phyloP scores from a whole-genome alignment of 2,797 vertebrate genomes.

The Oreortyx pictus region DNA sequence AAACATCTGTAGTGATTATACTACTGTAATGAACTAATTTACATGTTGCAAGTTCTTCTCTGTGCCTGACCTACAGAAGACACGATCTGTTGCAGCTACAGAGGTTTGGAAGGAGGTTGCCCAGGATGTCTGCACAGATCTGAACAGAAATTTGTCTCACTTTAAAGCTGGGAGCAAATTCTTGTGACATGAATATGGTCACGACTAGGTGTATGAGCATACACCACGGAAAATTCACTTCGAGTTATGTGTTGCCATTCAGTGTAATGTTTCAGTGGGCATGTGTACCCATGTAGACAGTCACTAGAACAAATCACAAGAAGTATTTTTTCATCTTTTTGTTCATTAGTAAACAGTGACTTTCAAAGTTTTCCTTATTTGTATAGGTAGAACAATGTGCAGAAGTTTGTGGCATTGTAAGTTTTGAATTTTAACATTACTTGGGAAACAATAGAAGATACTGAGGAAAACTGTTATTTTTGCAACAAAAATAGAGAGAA shows the following conservation, averaged over 20 bases:
- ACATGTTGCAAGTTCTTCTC: accelerated
- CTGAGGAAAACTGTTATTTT: not conserved
- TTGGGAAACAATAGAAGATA: not conserved
- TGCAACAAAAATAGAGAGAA: not conserved
- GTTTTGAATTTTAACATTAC: not conserved
- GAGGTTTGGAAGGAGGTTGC: not conserved
- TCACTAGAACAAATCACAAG: conserved; percentile 26
- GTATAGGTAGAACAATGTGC: not conserved
- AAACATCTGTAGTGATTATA: not conserved
- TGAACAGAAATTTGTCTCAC: not conserved
- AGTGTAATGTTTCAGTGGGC: conserved; percentile 64
- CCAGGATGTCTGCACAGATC: not conserved
- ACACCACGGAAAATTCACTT: conserved; percentile 46
- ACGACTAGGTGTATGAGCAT: conserved; percentile 13
- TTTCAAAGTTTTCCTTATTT: not conserved
- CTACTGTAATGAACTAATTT: not conserved
- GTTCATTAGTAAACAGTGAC: not conserved
- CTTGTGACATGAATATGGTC: not conserved
- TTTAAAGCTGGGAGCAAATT: not conserved
- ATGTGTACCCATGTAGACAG: conserved; percentile 52
- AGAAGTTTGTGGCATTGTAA: not conserved
- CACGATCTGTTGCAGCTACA: not conserved
- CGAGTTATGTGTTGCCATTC: not conserved
- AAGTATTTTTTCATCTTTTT: conserved; percentile 20
- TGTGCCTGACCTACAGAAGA: not conserved